These are phyloP conservation scores for Diadophis punctatus DNA, from an alignment of 2,113 vertebrate species.

Conservation along the genomic window DNA sequence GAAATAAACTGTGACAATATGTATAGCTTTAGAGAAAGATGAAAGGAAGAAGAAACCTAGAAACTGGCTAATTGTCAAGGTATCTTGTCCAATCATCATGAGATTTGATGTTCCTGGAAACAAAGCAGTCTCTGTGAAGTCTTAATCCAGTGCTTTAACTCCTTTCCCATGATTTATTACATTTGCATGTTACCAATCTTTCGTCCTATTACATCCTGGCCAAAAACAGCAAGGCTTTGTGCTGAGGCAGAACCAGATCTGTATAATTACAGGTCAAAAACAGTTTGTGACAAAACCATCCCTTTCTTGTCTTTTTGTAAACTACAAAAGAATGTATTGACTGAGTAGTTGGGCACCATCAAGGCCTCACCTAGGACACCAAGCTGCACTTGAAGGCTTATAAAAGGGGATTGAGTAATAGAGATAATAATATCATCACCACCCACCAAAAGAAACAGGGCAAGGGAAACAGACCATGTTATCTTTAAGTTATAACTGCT, in stretches of 20 bases:
- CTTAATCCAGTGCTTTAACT: slow-evolving; percentile 37
- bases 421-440: neutral
- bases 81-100: slow-evolving; percentile 36
- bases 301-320: slow-evolving; percentile 21
- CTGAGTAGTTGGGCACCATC: slow-evolving; percentile 32
- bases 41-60: slow-evolving; percentile 45
- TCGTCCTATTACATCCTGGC: slow-evolving; percentile 41
- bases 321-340: neutral
- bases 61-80: slow-evolving; percentile 51
- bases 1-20: slow-evolving; percentile 26
- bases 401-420: neutral
- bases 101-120: slow-evolving; percentile 57
- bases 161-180: slow-evolving; percentile 47
- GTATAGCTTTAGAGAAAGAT: slow-evolving; percentile 55
- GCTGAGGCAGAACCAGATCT: slow-evolving; percentile 37
- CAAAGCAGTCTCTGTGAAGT: slow-evolving; percentile 54
- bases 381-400: slow-evolving; percentile 31
- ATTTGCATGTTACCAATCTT: slow-evolving; percentile 47
- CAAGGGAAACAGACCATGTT: neutral
- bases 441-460: neutral
- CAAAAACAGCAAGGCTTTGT: slow-evolving; percentile 50
- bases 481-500: neutral
- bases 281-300: slow-evolving; percentile 47
- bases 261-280: slow-evolving; percentile 50
- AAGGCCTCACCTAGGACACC: slow-evolving; percentile 29